phyloP scores from a whole-genome alignment of 2,888 invertebrate species.

The Ophioninae sp. region DNA sequence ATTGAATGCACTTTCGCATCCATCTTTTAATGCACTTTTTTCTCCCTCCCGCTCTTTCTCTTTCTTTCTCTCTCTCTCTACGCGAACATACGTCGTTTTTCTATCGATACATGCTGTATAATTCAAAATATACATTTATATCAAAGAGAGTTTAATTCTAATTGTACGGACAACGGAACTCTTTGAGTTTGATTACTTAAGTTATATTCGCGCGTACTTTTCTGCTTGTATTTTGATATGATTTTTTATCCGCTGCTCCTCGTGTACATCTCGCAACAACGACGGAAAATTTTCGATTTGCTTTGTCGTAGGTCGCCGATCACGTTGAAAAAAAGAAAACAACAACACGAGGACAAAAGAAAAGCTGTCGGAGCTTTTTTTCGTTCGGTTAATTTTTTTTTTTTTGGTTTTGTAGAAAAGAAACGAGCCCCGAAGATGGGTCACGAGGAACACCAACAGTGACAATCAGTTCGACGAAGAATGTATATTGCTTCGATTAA shows the following conservation, averaged over 20 bases:
- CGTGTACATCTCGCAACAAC: neutral
- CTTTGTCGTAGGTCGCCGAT: neutral
- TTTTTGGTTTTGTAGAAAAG: constrained; percentile 28
- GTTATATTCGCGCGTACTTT: constrained; percentile 7
- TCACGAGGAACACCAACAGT: constrained; percentile 59
- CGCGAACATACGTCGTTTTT: constrained; percentile 11
- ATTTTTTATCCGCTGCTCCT: constrained; percentile 36
- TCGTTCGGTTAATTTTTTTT: neutral
- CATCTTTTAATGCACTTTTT: neutral
- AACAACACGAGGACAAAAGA: neutral
- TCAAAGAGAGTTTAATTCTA: constrained; percentile 59
- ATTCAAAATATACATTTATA: constrained; percentile 62
- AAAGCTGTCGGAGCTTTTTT: constrained; percentile 16
- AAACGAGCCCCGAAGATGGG: constrained; percentile 45
- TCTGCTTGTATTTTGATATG: constrained; percentile 55
- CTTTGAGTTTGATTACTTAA: constrained; percentile 40
- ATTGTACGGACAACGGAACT: constrained; percentile 54
- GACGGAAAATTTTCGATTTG: constrained; percentile 20
- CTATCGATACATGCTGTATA: constrained; percentile 49
- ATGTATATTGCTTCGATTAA: constrained; percentile 47
- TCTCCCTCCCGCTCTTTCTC: neutral
- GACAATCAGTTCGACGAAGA: constrained; percentile 60
- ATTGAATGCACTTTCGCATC: constrained; percentile 30
- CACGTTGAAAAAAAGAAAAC: constrained; percentile 16
- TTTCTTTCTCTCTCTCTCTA: neutral